Base-by-base conservation (phyloP, 2,113 vertebrate genomes). In the Ageneiosus marmoratus region DNA sequence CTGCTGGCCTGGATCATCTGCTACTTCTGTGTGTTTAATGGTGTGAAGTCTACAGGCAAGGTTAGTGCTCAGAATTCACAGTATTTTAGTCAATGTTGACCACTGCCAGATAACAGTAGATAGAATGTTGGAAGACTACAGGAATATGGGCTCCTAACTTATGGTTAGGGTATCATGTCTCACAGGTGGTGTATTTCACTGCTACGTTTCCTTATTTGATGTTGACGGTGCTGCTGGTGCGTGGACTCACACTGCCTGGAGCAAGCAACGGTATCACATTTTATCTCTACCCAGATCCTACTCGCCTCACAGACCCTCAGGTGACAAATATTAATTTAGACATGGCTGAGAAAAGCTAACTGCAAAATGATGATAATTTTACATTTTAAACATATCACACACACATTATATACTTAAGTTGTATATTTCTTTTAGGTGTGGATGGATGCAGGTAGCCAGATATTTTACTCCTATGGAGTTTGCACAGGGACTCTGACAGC, bases 181-280 rank as follows among this genome's bases (percentile, higher is more conserved):
- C 27, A 44, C 88, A 99, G 98, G 96, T 99, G 0, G 97, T 98
- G 27, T 99, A 99, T 82, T 97, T 99, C 90, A 99, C 98, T 11
- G 97, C 96, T 79, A 97, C 96, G 0, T 99, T 99, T 80, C 98
- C 97, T 0, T 99, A 98, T 0, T 37, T 96, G 85, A 99, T 98
- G 96, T 88, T 99, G 27, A 4, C 95, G 7, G 91, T 97, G 82
- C 87, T 99, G 72, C 91, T 99, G 63, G 85, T 98, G n/a, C 95
- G 97, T 70, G 97, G 97, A 0, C 88, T 97, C n/a, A 97, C 95
- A 0, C 94, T 99, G 62, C 97, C 97, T 0, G 97, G 98, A 37
- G 97, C 98, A 80, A 92, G 88, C 0, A 93, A 96, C 1, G 98
- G 98, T 0, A 94, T 99, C 75, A 85, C 92, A 56, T 99, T 96